A percentile compares a stretch with the other conserved stretches of the same genome.
These are phyloP conservation scores for Thera britannica DNA, from an alignment of 2,888 invertebrate species.

Conservation along the genomic window DNA sequence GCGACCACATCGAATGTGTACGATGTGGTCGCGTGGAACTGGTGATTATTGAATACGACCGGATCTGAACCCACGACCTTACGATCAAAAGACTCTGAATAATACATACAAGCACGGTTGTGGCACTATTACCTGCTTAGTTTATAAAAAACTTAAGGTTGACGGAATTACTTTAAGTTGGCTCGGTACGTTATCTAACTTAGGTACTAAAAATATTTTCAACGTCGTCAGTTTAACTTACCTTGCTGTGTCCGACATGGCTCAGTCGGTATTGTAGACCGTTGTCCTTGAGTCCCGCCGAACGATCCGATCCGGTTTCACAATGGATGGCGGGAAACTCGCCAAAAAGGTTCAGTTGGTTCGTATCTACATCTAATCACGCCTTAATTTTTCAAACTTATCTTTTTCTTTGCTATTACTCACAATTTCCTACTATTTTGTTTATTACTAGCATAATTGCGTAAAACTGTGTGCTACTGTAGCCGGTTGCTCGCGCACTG, in stretches of 20 bases:
- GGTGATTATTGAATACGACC: no score
- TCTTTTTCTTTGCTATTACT: neutral
- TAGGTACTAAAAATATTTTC: no score
- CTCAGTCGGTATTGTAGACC: neutral
- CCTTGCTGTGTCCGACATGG: constrained; percentile 41
- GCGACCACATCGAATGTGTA: no score
- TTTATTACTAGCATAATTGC: neutral
- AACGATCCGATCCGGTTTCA: constrained; percentile 33
- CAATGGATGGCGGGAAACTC: constrained; percentile 32
- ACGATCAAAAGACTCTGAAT: no score
- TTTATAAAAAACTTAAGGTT: no score
- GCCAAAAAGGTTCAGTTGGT: neutral
- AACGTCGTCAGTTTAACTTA: constrained; percentile 1
- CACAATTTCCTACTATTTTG: neutral
- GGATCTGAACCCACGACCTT: no score
- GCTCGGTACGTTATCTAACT: no score
- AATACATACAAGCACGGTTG: no score
- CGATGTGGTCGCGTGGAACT: no score
- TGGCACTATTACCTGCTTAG: no score
- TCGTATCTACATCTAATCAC: neutral
- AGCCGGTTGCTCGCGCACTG: constrained; percentile 54
- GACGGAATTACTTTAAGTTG: no score
- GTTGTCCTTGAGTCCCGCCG: constrained; percentile 8
- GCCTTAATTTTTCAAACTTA: neutral
- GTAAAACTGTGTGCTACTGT: constrained; percentile 1